Conservation (phyloP, 2,888 invertebrate genomes). For the Eristalinus sepulchralis region DNA sequence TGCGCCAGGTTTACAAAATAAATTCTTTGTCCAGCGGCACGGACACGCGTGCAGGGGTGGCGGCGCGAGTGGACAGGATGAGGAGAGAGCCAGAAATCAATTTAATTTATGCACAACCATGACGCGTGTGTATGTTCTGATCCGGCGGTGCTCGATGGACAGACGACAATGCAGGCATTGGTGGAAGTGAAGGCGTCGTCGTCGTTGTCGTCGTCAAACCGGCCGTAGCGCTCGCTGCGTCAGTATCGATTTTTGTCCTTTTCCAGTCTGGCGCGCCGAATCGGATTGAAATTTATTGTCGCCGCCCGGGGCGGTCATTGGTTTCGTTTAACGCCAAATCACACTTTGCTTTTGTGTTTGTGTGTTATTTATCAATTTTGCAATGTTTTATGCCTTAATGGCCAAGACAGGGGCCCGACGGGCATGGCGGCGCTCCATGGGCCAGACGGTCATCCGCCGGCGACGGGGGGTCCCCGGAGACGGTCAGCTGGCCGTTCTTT, state of each 20-base stretch:
- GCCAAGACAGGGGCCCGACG: slow-evolving; percentile 34
- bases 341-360: slow-evolving; percentile 49
- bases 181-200: neutral
- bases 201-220: too few species aligned
- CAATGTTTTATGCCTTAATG: slow-evolving; percentile 47
- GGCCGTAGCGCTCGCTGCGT: slow-evolving; percentile 49
- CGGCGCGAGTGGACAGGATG: neutral
- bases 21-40: slow-evolving; percentile 6
- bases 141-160: neutral
- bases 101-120: slow-evolving; percentile 63
- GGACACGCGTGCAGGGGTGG: slow-evolving; percentile 4
- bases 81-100: slow-evolving; percentile 56
- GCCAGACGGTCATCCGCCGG: neutral
- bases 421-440: neutral
- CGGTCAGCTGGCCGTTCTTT: slow-evolving; percentile 21
- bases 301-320: slow-evolving; percentile 49
- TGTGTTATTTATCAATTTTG: slow-evolving; percentile 63
- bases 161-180: neutral
- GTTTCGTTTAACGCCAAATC: slow-evolving; percentile 64
- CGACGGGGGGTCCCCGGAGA: slow-evolving; percentile 7
- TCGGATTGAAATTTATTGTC: slow-evolving; percentile 48
- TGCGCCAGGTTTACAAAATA: slow-evolving; percentile 64
- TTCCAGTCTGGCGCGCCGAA: slow-evolving; percentile 32
- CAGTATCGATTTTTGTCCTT: slow-evolving; percentile 63
- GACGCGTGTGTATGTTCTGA: neutral